These are phyloP conservation scores for Gymnosoma rotundatum DNA, from an alignment of 2,888 invertebrate genomes.

Conservation along the genomic window DNA sequence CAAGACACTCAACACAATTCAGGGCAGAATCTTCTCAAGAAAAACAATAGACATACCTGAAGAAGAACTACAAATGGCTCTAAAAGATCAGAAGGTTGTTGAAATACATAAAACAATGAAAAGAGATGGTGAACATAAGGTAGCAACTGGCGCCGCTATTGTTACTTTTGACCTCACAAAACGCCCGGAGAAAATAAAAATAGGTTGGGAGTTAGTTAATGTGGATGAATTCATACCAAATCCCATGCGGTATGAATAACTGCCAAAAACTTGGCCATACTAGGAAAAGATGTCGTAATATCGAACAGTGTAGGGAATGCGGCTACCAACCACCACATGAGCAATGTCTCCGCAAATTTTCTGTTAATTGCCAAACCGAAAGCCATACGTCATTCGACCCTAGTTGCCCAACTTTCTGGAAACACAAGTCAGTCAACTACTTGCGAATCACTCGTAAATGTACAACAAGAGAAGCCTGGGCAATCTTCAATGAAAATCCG, in stretches of 20 bases:
- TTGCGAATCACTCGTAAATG: not conserved
- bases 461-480: constrained; percentile 12
- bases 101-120: constrained; percentile 32
- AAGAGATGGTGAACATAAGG: not conserved
- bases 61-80: constrained; percentile 9
- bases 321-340: constrained; percentile 10
- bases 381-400: not conserved
- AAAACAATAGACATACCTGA: constrained; percentile 38
- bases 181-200: constrained; percentile 10
- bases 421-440: constrained; percentile 32
- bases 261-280: constrained; percentile 38
- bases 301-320: constrained; percentile 26
- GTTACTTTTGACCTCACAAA: constrained; percentile 32
- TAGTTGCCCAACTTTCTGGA: constrained; percentile 11
- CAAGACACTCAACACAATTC: constrained; percentile 10
- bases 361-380: constrained; percentile 16
- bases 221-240: constrained; percentile 5
- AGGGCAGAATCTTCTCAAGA: constrained; percentile 34
- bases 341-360: constrained; percentile 9
- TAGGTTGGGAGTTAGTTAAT: constrained; percentile 29
- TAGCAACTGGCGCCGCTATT: constrained; percentile 39
- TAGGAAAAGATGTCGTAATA: constrained; percentile 15
- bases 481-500: not conserved
- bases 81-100: constrained; percentile 34
- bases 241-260: constrained; percentile 22